Conservation (phyloP, 1,140 invertebrate species). For the Spodoptera frugiperda region DNA sequence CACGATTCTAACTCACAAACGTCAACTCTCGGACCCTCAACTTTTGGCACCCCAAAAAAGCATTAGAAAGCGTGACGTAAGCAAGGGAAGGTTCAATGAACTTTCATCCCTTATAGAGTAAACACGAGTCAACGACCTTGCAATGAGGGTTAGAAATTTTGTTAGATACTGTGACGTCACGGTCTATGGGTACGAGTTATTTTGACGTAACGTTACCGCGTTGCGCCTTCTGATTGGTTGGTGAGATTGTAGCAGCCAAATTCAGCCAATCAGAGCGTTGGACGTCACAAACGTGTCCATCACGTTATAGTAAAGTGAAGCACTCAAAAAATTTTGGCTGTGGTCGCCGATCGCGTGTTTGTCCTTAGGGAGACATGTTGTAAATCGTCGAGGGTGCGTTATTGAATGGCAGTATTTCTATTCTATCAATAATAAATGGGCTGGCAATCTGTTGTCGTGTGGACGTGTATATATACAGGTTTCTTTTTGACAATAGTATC, state of each 20-base stretch:
- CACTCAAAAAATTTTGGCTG: neutral
- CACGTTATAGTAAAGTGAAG: too few relatives aligned
- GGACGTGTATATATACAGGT: too few relatives aligned
- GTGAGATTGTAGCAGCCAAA: too few relatives aligned
- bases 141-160: slow-evolving; percentile 21
- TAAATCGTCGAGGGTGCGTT: neutral
- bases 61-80: slow-evolving; percentile 27
- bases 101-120: slow-evolving; percentile 24
- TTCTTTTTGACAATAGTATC: too few relatives aligned
- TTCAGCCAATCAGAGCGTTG: too few relatives aligned
- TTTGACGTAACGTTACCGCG: too few relatives aligned
- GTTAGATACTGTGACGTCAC: slow-evolving; percentile 19
- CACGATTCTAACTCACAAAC: neutral
- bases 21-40: neutral
- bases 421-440: neutral
- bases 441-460: slow-evolving; percentile 10
- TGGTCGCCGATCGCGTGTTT: too few relatives aligned
- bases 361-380: neutral
- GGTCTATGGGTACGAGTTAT: too few relatives aligned
- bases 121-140: slow-evolving; percentile 27
- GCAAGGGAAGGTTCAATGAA: slow-evolving; percentile 15
- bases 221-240: too few relatives aligned
- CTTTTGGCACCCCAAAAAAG: slow-evolving; percentile 18
- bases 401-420: neutral
- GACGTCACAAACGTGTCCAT: too few relatives aligned